These are phyloP conservation scores for Nymphicus hollandicus DNA, from an alignment of 2,113 vertebrate species.

Conservation along the genomic window DNA sequence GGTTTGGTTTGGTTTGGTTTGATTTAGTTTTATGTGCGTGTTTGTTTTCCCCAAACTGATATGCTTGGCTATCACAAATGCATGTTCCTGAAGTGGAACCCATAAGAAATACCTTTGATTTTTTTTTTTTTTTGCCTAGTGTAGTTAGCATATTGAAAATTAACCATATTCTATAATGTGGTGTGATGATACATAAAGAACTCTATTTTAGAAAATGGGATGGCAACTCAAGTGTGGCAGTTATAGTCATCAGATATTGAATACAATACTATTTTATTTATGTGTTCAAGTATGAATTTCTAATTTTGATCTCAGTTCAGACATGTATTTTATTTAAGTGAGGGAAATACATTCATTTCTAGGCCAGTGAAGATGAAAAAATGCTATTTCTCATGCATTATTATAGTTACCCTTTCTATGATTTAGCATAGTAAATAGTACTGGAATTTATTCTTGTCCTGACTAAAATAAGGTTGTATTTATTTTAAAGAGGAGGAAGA, in stretches of 20 bases:
- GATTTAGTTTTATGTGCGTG: background rate
- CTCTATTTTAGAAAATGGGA: background rate
- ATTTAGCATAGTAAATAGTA: background rate
- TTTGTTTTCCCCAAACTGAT: accelerated
- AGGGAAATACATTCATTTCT: background rate
- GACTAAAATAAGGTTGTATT: background rate
- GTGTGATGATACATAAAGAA: background rate
- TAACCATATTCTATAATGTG: background rate
- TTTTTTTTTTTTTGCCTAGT: background rate
- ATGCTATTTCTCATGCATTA: background rate
- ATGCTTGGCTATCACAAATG: background rate
- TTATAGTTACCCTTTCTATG: background rate
- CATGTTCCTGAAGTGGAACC: background rate
- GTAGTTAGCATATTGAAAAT: background rate
- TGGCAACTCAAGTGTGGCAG: background rate
- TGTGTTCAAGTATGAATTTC: background rate
- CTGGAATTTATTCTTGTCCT: background rate
- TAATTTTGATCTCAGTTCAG: background rate
- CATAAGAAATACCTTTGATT: background rate
- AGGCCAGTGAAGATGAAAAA: background rate
- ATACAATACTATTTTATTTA: background rate
- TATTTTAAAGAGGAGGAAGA: background rate
- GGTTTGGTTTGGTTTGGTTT: background rate
- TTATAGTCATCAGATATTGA: background rate
- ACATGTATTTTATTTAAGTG: background rate